phyloP scores from a whole-genome alignment of 2,888 invertebrate genomes.

The Tipula unca region DNA sequence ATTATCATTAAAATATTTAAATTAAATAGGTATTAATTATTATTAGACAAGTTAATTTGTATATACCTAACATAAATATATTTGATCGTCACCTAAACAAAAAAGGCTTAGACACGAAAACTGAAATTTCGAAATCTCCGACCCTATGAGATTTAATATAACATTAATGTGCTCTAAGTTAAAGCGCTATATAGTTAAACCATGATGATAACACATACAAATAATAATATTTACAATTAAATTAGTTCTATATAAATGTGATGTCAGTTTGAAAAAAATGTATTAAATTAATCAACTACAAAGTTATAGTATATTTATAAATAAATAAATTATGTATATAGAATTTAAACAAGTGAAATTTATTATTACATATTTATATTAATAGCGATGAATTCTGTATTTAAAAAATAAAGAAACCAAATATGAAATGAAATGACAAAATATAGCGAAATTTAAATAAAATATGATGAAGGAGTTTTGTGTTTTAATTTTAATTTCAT shows the following conservation, averaged over 20 bases:
- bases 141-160: neutral
- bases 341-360: neutral
- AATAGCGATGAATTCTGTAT: neutral
- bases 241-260: neutral
- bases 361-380: neutral
- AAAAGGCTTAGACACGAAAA: neutral
- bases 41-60: neutral
- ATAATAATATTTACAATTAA: neutral
- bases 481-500: too few species aligned
- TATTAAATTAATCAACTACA: neutral
- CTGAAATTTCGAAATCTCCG: neutral
- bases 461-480: neutral
- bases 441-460: neutral
- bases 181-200: neutral
- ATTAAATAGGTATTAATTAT: neutral
- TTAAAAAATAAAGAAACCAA: neutral
- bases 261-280: neutral
- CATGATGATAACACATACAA: neutral
- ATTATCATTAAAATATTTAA: neutral
- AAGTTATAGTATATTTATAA: neutral
- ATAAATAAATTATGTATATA: neutral
- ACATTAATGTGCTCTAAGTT: neutral
- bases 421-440: neutral
- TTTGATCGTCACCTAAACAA: neutral
- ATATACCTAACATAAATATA: neutral